These are phyloP conservation scores for Meloe dianella DNA, from an alignment of 2,888 invertebrate genomes.

Conservation along the genomic window DNA sequence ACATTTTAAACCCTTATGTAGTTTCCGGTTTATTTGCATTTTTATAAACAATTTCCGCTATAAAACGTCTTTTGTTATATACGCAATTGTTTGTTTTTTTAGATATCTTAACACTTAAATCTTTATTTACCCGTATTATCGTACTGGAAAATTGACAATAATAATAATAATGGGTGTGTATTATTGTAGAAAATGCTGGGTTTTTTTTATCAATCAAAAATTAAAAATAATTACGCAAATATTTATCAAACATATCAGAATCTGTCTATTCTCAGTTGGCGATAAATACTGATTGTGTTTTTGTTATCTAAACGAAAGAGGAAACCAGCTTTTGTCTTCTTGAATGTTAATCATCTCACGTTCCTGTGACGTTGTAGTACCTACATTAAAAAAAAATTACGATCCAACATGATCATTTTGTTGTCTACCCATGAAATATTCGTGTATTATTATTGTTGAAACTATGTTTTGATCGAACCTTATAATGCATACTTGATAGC, in stretches of 20 bases:
- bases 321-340: not conserved
- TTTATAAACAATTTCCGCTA: constrained; percentile 40
- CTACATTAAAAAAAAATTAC: constrained; percentile 1
- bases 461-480: not conserved
- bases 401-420: constrained; percentile 9
- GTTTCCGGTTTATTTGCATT: constrained; percentile 38
- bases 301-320: not conserved
- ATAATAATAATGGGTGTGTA: not conserved
- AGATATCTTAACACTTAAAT: not conserved
- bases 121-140: not conserved
- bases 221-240: not conserved
- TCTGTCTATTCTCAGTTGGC: not conserved
- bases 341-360: constrained; percentile 18
- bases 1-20: not conserved
- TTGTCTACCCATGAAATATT: not conserved
- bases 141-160: not conserved
- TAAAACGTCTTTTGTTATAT: constrained; percentile 11
- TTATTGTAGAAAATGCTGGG: not conserved
- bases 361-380: constrained; percentile 5
- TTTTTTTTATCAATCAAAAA: not conserved
- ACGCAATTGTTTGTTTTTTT: not conserved
- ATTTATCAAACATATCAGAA: constrained; percentile 1
- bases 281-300: not conserved
- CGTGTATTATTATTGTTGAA: constrained; percentile 9
- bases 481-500: not conserved